phyloP scores from a whole-genome alignment of 2,113 vertebrate species.

The Anolis carolinensis region DNA sequence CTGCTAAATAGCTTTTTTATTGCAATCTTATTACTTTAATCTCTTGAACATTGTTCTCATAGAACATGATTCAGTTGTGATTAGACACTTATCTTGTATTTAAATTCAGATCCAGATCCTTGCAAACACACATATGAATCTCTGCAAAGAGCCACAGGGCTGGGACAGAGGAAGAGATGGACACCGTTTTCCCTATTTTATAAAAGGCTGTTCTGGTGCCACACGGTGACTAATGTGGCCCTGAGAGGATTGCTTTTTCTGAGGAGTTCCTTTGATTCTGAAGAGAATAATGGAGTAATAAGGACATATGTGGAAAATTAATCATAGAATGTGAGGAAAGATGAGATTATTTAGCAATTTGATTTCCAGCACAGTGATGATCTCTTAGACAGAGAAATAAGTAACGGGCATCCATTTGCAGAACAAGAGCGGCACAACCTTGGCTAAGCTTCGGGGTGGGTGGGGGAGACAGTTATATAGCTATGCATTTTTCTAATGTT shows the following conservation, averaged over 20 bases:
- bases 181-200: not conserved
- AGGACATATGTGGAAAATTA: not conserved
- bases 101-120: not conserved
- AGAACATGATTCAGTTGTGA: constrained; percentile 29
- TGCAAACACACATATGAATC: not conserved
- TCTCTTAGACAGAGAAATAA: not conserved
- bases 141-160: not conserved
- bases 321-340: not conserved
- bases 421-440: not conserved
- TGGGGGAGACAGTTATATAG: not conserved
- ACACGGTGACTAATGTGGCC: not conserved
- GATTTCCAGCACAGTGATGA: not conserved
- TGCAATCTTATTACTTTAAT: constrained; percentile 28
- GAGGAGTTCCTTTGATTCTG: not conserved
- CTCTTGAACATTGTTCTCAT: not conserved
- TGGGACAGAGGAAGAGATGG: not conserved
- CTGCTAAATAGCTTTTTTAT: constrained; percentile 19
- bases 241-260: not conserved
- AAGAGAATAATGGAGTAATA: not conserved
- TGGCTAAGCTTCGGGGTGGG: not conserved
- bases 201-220: too few relatives aligned
- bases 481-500: not conserved
- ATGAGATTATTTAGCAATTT: not conserved
- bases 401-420: not conserved
- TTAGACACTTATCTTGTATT: constrained; percentile 19